Base-by-base conservation (phyloP, 2,888 invertebrate genomes). In the Drosophila sordidula region DNA sequence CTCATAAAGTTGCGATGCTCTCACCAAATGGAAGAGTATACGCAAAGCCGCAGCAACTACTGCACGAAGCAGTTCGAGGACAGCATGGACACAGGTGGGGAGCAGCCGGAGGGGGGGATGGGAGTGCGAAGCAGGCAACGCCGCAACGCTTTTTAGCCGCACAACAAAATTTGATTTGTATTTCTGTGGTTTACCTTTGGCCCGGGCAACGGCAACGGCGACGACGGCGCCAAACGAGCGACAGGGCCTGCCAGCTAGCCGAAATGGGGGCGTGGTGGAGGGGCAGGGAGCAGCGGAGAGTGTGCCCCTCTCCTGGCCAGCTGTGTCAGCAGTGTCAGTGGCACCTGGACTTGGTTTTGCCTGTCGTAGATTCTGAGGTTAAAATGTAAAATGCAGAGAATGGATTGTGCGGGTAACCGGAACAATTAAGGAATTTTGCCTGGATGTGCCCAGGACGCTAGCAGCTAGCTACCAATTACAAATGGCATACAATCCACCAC, bases 391-490 rank as follows among this genome's bases (percentile, higher is more conserved):
- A 89, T 89, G 90, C 87, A 83, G 75, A 80, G 89, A 91, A 90
- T 90, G 91, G 91, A 91, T 90, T 91, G 90, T 90, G 90, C 89
- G 90, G 90, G 90, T 91, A 90, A 91, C 91, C 91, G 89, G 90
- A 90, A 90, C 90, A 90, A 90, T 90, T 90, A 90, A 90, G 91
- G 90, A 90, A 90, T 89, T 91, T 90, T 63, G 71, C 72, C 80
- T 83, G 69, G 69, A 73, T 69, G 63, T 69, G 65, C 58, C 51
- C 32, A 67, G 52, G 64, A 56, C 66, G 11, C 29, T 54, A 56
- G 38, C 29, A 26, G 56, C 62, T 52, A 63, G 77, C 67, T 74
- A 83, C 83, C 86, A 86, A 86, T 86, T 82, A 81, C 81, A 80
- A 81, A 86, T 81, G 69, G 82, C 75, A 81, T 62, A 65, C 56